Conservation (phyloP, 2,113 vertebrate genomes). For the Ophthalmolycus amberensis region DNA sequence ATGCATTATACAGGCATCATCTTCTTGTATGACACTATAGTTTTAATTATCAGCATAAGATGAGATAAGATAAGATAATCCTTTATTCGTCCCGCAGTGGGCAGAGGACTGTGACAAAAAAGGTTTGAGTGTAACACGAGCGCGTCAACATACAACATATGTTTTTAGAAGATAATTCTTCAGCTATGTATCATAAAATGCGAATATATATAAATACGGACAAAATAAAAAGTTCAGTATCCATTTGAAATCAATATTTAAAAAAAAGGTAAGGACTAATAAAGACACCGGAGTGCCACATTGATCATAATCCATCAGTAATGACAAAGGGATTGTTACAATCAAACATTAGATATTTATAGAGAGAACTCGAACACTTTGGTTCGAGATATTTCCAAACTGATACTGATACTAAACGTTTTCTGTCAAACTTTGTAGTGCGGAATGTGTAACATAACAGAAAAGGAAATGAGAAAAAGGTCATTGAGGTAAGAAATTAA, state of each 20-base stretch:
- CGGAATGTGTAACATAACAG: not conserved
- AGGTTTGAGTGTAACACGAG: not conserved
- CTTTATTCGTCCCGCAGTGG: no score
- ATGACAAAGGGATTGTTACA: slow-evolving; percentile 19
- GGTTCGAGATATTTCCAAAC: not conserved
- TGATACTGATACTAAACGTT: slow-evolving; percentile 1
- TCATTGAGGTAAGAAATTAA: not conserved
- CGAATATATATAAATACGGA: not conserved
- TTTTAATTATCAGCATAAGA: slow-evolving; percentile 2
- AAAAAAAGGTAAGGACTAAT: not conserved
- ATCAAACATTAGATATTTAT: slow-evolving; percentile 34
- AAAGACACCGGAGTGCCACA: not conserved
- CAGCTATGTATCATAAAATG: not conserved
- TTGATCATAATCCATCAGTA: slow-evolving; percentile 6
- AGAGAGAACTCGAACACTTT: not conserved
- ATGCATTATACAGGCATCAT: not conserved
- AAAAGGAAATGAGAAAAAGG: not conserved
- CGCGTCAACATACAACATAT: not conserved
- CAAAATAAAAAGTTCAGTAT: not conserved
- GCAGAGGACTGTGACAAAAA: not conserved
- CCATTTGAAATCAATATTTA: not conserved
- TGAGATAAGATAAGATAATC: no score
- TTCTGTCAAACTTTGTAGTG: not conserved
- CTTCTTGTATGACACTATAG: not conserved
- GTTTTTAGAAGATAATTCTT: not conserved